Percentiles rank a stretch among this genome's conserved stretches.
Evolutionary conservation across 2,113 vertebrate genomes (phyloP).

Genomic region (Paedocypris sp.): DNA sequence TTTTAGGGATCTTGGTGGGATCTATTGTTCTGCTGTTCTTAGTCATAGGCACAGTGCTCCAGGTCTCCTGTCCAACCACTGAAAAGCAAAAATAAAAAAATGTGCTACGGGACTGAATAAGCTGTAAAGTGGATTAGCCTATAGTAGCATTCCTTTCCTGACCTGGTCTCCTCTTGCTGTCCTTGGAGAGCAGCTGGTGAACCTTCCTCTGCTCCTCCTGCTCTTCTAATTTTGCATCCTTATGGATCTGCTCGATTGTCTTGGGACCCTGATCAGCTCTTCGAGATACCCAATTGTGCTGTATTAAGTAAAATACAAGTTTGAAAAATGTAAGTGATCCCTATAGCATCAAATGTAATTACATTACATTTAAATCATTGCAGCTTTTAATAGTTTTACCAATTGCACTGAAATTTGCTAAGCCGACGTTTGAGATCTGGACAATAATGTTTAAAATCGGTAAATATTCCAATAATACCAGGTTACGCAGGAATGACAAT

Average conservation of each 20-base stretch:
- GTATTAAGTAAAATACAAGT: not conserved
- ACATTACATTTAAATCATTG: too few species aligned
- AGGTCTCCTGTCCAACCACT: conserved; percentile 78
- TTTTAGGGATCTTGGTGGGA: conserved; percentile 95
- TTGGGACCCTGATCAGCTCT: conserved; percentile 92
- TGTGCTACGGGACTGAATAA: conserved; percentile 29
- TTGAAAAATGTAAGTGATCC: too few species aligned
- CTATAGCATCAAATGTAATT: too few species aligned
- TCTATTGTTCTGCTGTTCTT: conserved; percentile 96
- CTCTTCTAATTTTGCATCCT: conserved; percentile 96
- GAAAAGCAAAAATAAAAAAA: not conserved
- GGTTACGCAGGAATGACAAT: too few species aligned
- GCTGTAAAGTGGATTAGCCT: conserved; percentile 52
- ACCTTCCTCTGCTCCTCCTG: conserved; percentile 96
- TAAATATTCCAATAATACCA: too few species aligned
- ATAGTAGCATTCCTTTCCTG: conserved; percentile 28
- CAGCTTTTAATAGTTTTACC: too few species aligned
- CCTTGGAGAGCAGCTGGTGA: conserved; percentile 88
- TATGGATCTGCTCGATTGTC: conserved; percentile 96
- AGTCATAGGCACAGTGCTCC: conserved; percentile 93
- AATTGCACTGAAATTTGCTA: too few species aligned
- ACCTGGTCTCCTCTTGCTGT: conserved; percentile 87
- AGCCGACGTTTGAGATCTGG: too few species aligned
- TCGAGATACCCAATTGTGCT: conserved; percentile 95
- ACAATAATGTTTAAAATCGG: too few species aligned